Evolutionary conservation across 2,797 vertebrate genomes (phyloP), one percentile per base, ranked within the genome.

Genomic region (Scolopax rusticola): DNA sequence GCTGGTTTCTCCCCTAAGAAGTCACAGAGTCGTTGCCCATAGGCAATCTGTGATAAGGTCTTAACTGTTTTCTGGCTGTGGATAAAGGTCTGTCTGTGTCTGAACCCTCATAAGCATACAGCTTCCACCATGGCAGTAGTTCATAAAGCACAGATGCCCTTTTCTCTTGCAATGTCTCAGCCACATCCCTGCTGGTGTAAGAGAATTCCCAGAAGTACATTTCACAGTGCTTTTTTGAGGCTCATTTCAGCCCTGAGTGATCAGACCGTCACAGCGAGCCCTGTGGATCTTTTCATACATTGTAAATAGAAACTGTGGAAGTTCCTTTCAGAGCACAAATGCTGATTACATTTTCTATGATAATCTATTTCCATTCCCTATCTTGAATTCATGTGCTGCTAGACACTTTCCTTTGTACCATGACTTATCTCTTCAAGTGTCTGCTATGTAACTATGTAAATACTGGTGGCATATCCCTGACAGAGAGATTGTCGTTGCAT

Each of bases 361-460:
- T 65, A 64, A 70, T 50, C 81, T 61, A 57, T 90, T 83, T 85
- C 78, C 41, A 40, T 91, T 89, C 60, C 77, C n/a, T 48, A 6
- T 41, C 63, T 76, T 56, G 83, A 90, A 80, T 84, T 67, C 32
- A 20, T 3, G 20, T 14, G n/a, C 91, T 71, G 75, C 77, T 38
- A 65, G 43, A 92, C 91, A 48, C 28, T 36, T 23, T 86, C 45
- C 13, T 86, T 64, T 90, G 21, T 21, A 68, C 64, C n/a, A 2
- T 14, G 77, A 76, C 33, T 89, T 96, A 60, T 25, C 88, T 89
- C 91, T 93, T 96, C 90, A 92, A 95, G 85, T 38, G 68, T 65
- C 88, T 96, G 92, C 87, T 96, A 47, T 89, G 75, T 96, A 93
- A 93, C 95, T 94, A 78, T 96, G 95, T 95, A 96, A 96, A 96